Base-by-base conservation (phyloP, 2,888 invertebrate species). In the Meandrusa payeni region DNA sequence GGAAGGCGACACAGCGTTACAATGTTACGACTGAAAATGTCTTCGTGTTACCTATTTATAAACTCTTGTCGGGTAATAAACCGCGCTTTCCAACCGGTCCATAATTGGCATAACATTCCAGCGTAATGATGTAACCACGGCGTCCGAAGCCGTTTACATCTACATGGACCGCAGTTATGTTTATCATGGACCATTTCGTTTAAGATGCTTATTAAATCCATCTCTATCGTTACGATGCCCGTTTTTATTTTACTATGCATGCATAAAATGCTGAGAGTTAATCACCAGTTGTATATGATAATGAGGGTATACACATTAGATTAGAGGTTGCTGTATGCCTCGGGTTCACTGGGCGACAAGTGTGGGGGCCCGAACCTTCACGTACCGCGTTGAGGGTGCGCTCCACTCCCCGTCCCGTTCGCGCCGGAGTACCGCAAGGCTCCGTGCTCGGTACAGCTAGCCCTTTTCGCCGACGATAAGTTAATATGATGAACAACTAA, bases 51-150 rank as follows among this genome's bases (percentile, higher is more conserved):
- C 28, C 38, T 38, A 46, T 41, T 38, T 39, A 46, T 53, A 51
- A 48, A 47, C 15, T 4, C 6, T 5, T 49, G n/a, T n/a, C 52
- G 23, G 24, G 56, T 61, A 55, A 56, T 61, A 64, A 61, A 64
- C 52, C 46, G 52, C 47, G 52, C 47, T 59, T 57, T 51, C 48
- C 47, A 48, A 50, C 48, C 38, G 46, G 50, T 50, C 50, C 51
- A 52, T 74, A 76, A 78, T 72, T 71, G 69, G 63, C 66, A 54
- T 57, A 57, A 57, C 75, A 77, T 79, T 74, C 77, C 74, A 44
- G 44, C 33, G 54, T 64, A 64, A 69, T 73, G 72, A 73, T 59
- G 69, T 62, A 66, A 67, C 52, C 40, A 17, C 52, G 46, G 47
- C 48, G 46, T 44, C 31, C 36, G 43, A 33, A 48, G 58, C 52